Base-by-base conservation (phyloP, 2,113 vertebrate species). In the Clarias magur region DNA sequence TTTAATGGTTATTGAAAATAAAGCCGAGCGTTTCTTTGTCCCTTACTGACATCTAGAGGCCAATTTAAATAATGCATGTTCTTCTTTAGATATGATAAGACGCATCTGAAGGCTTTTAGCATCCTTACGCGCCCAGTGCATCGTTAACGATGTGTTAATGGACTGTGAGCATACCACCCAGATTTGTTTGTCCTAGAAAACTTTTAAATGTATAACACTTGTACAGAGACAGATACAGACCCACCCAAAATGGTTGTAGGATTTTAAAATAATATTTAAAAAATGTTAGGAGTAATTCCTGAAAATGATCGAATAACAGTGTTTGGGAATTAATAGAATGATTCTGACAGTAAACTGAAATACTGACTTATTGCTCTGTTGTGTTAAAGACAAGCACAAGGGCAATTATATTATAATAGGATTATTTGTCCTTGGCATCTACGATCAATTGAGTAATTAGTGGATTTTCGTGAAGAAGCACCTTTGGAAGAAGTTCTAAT, bases 21-120 rank as follows among this genome's bases (percentile, higher is more conserved):
- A 34, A 13, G 23, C 6, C 34, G 19, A 48, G 13, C 19, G 8
- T 17, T 75, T 13, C 13, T 16, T 27, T 78, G 56, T 13, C 13
- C 23, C 23, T 54, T 80, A 79, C 80, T 72, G 88, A 81, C 88
- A 83, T 82, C 88, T 3, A 4, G 80, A 54, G 81, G 85, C 10
- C 79, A 38, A 60, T 11, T 21, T 10, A 79, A 80, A 57, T 15
- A 57, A 30, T 11, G 15, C 75, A 16, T 13, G 3, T 48, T 4
- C 23, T 42, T 72, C 34, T 23, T 23, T 48, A 42, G 5, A 48
- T 21, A 73, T 48, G 21, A 25, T 25, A 34, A 53, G 27, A 73
- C 8, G 1, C 2, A 38, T 42, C 8, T 21, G 1, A 38, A 42
- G 9, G 30, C 70, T 23, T 42, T 42, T 42, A 73, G 42, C 42